A percentile compares a stretch with the other conserved stretches of the same genome.
phyloP scores from a whole-genome alignment of 1,140 invertebrate species.

The Orchesella cincta region DNA sequence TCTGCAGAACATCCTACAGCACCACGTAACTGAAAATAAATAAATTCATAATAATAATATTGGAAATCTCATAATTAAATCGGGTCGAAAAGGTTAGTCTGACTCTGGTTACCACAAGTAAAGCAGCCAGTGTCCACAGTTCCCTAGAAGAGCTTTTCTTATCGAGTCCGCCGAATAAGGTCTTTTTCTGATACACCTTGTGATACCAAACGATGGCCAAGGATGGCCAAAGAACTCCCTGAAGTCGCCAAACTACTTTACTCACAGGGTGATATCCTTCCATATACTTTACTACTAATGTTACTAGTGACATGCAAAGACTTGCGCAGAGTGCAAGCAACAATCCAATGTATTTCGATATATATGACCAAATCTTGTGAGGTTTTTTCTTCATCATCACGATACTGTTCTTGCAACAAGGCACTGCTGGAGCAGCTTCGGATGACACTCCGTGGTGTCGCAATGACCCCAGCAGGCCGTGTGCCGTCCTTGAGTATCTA shows the following conservation, averaged over 20 bases:
- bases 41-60: neutral
- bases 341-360: slow-evolving; percentile 32
- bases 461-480: neutral
- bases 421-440: neutral
- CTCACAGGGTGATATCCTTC: neutral
- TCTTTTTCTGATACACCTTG: neutral
- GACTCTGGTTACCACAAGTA: slow-evolving; percentile 10
- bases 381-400: no score
- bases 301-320: slow-evolving; percentile 35
- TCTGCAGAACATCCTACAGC: slow-evolving; percentile 26
- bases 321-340: slow-evolving; percentile 32
- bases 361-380: no score
- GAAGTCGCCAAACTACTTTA: slow-evolving; percentile 31
- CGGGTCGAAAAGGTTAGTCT: neutral
- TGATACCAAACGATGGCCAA: neutral
- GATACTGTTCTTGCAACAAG: neutral
- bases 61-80: neutral
- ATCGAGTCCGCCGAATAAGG: neutral
- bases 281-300: slow-evolving; percentile 22
- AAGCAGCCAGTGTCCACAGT: neutral
- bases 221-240: slow-evolving; percentile 33
- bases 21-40: slow-evolving; percentile 19
- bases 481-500: neutral
- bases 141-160: neutral
- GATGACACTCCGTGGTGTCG: neutral